Evolutionary conservation across 2,113 vertebrate genomes (phyloP), one percentile per base, ranked within the genome.

Genomic region (Syngnathoides biaculeatus): DNA sequence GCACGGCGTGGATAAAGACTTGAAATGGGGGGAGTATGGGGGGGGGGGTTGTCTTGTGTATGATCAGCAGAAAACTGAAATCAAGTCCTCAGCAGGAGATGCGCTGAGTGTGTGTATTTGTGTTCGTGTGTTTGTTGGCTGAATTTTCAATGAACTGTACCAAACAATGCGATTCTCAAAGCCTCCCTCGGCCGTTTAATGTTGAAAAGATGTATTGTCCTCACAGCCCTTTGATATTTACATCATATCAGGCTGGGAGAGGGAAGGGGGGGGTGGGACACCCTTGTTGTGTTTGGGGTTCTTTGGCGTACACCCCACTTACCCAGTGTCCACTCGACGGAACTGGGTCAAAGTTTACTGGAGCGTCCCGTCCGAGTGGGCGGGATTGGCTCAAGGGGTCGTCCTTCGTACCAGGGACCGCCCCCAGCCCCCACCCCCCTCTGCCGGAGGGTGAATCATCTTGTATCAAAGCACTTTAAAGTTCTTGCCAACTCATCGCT

Each of bases 281-380:
- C 72, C 68, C 30, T 50, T 20, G 0, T 53, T 67, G 63, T 43
- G 64, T 81, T 79, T 68, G 57, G 83, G 68, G 63, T 62, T 58
- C 53, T 35, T 45, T 27, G n/a, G n/a, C 26, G 35, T 24, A 24
- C 61, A n/a, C 48, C 50, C 58, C 38, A 57, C 56, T n/a, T 7
- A 14, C 67, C 43, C 22, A 24, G 22, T 48, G 3, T 42, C 12
- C 22, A 70, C 59, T 58, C 56, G 68, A 78, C 71, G 75, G 66
- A 89, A 90, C 74, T 89, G 82, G 88, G 89, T 90, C 86, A 88
- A 89, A 89, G 88, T 89, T 87, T 84, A 90, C 61, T 83, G 71
- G 73, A 87, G 89, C 82, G 73, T 88, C 78, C 76, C 75, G 86
- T 90, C 85, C 87, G 82, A 81, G 77, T 69, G 69, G 80, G 62